Evolutionary conservation across 2,888 invertebrate genomes (phyloP), one percentile per base, ranked within the genome.

Genomic region (Cremastobaeus sp.): DNA sequence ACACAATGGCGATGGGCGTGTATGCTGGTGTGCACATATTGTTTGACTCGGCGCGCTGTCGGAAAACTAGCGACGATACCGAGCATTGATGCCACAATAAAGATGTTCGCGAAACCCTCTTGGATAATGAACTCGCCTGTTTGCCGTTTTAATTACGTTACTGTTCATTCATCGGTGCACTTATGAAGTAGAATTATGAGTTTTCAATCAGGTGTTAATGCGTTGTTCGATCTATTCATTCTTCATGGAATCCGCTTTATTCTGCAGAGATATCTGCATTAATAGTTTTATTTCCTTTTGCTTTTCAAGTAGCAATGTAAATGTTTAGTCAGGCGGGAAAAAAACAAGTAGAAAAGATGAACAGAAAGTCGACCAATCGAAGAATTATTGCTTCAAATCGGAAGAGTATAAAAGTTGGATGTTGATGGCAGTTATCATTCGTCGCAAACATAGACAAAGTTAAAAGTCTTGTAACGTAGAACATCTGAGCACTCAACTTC

Each of bases 41-140:
- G 79, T 80, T 78, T 66, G 73, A 77, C 79, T 82, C 79, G 76
- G 80, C 80, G 78, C 77, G 77, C 79, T 79, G 77, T 75, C 77
- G 76, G 76, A 78, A 81, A 80, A 76, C 48, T 62, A 41, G 39
- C 32, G 35, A 55, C 47, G 55, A 55, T 62, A 41, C 41, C 41
- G 47, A 32, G 17, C 47, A 60, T 32, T 69, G 52, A 54, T 50
- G 37, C 41, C 30, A 60, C 60, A 43, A 39, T 60, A 47, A 60
- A 60, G 47, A 45, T 47, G 39, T 14, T 48, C 35, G 17, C 54
- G 17, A 57, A 17, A 20, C 12, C 12, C 32, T 6, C 6, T 15
- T 18, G 21, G 57, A 50, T 55, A 66, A 66, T 48, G 9, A 11
- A 9, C 8, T 9, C 0, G 35, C 37, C 37, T 47, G 30, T 47